These are phyloP conservation scores for Cinara cedri DNA, from an alignment of 2,888 invertebrate genomes.

Conservation along the genomic window DNA sequence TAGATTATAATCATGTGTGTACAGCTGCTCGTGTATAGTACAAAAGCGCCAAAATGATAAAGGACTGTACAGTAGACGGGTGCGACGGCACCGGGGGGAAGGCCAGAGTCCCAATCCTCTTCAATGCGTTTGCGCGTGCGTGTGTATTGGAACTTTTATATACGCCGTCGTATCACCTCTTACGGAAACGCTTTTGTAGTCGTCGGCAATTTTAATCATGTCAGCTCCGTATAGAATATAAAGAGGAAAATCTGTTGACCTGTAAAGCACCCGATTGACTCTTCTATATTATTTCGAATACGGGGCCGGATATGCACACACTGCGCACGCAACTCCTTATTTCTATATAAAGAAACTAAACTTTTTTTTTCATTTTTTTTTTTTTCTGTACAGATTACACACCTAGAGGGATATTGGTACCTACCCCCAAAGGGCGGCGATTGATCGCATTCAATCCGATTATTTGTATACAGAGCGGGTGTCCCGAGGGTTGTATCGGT, in stretches of 20 bases:
- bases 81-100: background rate
- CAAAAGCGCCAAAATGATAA: background rate
- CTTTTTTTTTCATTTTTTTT: slow-evolving; percentile 5
- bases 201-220: slow-evolving; percentile 49
- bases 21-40: background rate
- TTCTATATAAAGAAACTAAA: background rate
- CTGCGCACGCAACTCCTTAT: background rate
- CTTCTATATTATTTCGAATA: slow-evolving; percentile 30
- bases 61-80: too few species aligned
- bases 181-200: slow-evolving; percentile 45
- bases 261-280: slow-evolving; percentile 52
- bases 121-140: background rate
- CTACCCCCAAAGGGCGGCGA: background rate
- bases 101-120: background rate
- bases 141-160: slow-evolving; percentile 10
- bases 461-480: slow-evolving; percentile 10
- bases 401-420: background rate
- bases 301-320: background rate
- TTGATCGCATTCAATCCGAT: slow-evolving; percentile 25
- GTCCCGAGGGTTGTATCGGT: background rate
- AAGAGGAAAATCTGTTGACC: slow-evolving; percentile 43
- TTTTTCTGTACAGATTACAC: too few species aligned
- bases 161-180: slow-evolving; percentile 20
- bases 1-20: background rate
- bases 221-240: slow-evolving; percentile 17